Conservation (phyloP, 2,888 invertebrate species). For the Leistus spinibarbis region DNA sequence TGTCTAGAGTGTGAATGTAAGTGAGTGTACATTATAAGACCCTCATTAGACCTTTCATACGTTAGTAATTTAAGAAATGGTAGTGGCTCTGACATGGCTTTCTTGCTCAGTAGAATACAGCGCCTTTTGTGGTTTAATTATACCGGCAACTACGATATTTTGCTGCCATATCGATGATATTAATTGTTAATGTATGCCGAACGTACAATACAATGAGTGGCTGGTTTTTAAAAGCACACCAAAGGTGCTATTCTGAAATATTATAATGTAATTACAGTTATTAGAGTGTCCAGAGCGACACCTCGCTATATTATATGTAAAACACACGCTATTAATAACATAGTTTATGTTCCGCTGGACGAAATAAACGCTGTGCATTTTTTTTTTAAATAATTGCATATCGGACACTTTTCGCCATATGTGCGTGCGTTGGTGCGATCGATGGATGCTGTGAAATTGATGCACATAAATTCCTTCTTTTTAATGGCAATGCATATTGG, state of each 20-base stretch:
- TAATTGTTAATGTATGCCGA: slow-evolving; percentile 30
- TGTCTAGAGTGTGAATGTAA: too few relatives aligned
- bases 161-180: slow-evolving; percentile 1
- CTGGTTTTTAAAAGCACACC: slow-evolving; percentile 15
- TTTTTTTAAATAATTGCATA: slow-evolving; percentile 27
- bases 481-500: background rate
- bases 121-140: slow-evolving; percentile 21
- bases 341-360: slow-evolving; percentile 1
- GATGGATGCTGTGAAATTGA: slow-evolving; percentile 15
- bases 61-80: background rate
- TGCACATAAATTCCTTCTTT: slow-evolving; percentile 22
- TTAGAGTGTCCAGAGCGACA: slow-evolving; percentile 33
- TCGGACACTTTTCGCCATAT: background rate
- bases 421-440: background rate
- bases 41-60: background rate
- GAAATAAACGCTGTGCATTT: slow-evolving; percentile 1
- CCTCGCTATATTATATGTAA: slow-evolving; percentile 36
- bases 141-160: slow-evolving; percentile 24
- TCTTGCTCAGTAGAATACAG: background rate
- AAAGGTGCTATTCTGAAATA: slow-evolving; percentile 32
- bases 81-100: background rate
- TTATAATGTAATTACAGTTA: slow-evolving; percentile 37
- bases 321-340: slow-evolving; percentile 32
- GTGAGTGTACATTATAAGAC: background rate
- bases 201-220: slow-evolving; percentile 17